Evolutionary conservation across 1,140 invertebrate species (phyloP).

Genomic region (Calephelis virginiensis): DNA sequence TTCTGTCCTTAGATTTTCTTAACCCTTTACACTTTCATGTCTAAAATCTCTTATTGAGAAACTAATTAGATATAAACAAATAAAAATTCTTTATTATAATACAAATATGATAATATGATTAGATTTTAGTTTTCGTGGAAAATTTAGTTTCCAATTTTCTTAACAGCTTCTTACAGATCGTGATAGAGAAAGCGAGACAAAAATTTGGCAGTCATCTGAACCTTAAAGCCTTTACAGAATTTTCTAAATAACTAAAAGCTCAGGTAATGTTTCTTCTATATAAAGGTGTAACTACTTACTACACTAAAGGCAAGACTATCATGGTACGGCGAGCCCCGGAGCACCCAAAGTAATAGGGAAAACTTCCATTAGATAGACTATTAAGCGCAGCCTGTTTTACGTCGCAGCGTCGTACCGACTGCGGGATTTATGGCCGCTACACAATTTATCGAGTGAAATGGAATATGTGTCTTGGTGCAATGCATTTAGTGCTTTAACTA

Average conservation of each 20-base stretch:
- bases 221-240: not conserved
- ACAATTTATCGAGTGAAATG: slow-evolving; percentile 34
- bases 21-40: too few relatives aligned
- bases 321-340: slow-evolving; percentile 8
- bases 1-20: too few relatives aligned
- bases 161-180: too few relatives aligned
- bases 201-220: too few relatives aligned
- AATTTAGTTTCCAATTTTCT: too few relatives aligned
- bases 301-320: slow-evolving; percentile 8
- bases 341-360: slow-evolving; percentile 31
- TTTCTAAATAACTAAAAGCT: too few relatives aligned
- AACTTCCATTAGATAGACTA: slow-evolving; percentile 42
- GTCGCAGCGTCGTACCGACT: slow-evolving; percentile 32
- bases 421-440: slow-evolving; percentile 40
- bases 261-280: not conserved
- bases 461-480: slow-evolving; percentile 19
- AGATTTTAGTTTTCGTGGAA: too few relatives aligned
- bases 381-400: slow-evolving; percentile 37
- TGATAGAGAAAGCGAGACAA: too few relatives aligned
- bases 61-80: too few relatives aligned
- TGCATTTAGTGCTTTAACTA: slow-evolving; percentile 10
- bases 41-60: too few relatives aligned
- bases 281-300: not conserved
- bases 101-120: too few relatives aligned
- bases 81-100: too few relatives aligned